Conservation (phyloP, 2,888 invertebrate genomes). For the Salpingus planirostris region DNA sequence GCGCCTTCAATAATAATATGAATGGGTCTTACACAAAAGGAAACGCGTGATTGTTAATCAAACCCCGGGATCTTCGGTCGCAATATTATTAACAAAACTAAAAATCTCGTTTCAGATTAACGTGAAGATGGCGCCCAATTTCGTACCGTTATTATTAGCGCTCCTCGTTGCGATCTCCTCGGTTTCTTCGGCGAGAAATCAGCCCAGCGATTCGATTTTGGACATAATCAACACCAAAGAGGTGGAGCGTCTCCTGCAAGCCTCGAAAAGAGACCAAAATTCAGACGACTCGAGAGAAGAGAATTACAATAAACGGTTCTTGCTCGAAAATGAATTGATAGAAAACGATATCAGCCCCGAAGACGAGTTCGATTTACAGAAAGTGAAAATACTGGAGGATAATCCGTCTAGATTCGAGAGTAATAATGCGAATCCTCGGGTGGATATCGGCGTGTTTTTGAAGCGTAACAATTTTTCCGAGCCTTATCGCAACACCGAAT, state of each 20-base stretch:
- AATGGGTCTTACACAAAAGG: slow-evolving; percentile 16
- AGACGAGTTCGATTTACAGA: slow-evolving; percentile 26
- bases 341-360: slow-evolving; percentile 46
- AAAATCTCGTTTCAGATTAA: slow-evolving; percentile 5
- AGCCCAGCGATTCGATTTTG: slow-evolving; percentile 46
- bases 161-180: too few relatives aligned
- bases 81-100: background rate
- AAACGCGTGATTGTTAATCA: slow-evolving; percentile 12
- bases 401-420: slow-evolving; percentile 6
- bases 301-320: slow-evolving; percentile 43
- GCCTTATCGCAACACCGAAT: slow-evolving; percentile 30
- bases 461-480: slow-evolving; percentile 33
- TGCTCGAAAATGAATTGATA: slow-evolving; percentile 50
- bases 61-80: slow-evolving; percentile 8
- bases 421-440: slow-evolving; percentile 27
- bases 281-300: slow-evolving; percentile 39
- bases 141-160: too few relatives aligned
- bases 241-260: slow-evolving; percentile 46
- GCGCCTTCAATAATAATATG: slow-evolving; percentile 16
- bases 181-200: too few relatives aligned
- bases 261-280: slow-evolving; percentile 18
- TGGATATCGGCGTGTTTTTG: slow-evolving; percentile 34
- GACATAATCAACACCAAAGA: slow-evolving; percentile 54
- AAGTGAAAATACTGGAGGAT: slow-evolving; percentile 21
- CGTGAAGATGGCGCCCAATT: slow-evolving; percentile 1